These are phyloP conservation scores for Tachina lurida DNA, from an alignment of 2,888 invertebrate species.

Conservation along the genomic window DNA sequence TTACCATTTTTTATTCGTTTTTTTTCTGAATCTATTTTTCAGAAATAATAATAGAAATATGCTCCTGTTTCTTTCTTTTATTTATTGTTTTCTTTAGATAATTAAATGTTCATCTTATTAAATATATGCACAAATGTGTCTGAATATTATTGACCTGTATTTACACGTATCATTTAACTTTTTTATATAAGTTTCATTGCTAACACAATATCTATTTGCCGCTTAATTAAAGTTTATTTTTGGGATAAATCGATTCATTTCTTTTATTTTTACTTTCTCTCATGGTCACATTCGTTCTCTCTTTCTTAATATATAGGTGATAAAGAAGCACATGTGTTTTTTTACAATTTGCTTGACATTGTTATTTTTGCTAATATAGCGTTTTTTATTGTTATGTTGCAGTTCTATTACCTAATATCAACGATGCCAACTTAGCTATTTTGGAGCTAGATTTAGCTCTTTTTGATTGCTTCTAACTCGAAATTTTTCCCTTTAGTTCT, in stretches of 20 bases:
- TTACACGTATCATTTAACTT: not conserved
- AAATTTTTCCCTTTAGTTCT: no score
- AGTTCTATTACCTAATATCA: slow-evolving; percentile 34
- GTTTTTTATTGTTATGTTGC: slow-evolving; percentile 19
- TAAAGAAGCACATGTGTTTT: slow-evolving; percentile 59
- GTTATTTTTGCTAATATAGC: slow-evolving; percentile 54
- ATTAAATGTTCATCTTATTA: not conserved
- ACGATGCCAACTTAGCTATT: no score
- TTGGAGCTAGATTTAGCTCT: no score
- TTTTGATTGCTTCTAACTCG: no score
- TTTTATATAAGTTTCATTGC: not conserved
- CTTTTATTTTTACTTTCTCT: slow-evolving; percentile 39
- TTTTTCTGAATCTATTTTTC: not conserved
- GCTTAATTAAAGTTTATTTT: slow-evolving; percentile 49
- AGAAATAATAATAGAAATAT: not conserved
- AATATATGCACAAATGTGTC: no score
- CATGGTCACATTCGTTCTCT: slow-evolving; percentile 33
- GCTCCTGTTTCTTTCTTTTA: not conserved
- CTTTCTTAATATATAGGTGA: slow-evolving; percentile 31
- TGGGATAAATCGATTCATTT: slow-evolving; percentile 62
- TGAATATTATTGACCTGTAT: not conserved
- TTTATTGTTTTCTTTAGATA: not conserved
- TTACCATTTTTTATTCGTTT: not conserved
- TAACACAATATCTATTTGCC: slow-evolving; percentile 20
- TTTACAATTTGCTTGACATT: slow-evolving; percentile 42